Evolutionary conservation across 2,797 vertebrate genomes (phyloP).

Genomic region (Streptopelia turtur): DNA sequence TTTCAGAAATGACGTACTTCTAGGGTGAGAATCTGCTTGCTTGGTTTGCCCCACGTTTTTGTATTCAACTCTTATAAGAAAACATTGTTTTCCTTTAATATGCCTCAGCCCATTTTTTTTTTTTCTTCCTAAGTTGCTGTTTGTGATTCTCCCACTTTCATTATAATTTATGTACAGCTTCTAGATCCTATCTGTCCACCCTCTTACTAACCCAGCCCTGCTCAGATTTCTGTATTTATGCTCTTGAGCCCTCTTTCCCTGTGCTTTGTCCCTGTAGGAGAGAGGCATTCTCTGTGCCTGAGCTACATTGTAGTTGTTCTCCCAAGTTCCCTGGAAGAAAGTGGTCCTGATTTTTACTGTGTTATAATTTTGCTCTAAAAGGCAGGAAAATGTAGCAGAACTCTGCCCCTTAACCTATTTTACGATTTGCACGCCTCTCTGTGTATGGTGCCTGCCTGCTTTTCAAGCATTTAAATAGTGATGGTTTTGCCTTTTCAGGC

Average conservation of each 20-base stretch:
- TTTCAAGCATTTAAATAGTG: neutral
- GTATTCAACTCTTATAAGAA: neutral
- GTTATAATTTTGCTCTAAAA: neutral
- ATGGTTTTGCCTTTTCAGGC: neutral
- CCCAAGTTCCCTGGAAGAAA: neutral
- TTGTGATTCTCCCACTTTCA: neutral
- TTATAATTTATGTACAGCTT: neutral
- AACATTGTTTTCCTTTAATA: neutral
- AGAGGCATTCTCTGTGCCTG: neutral
- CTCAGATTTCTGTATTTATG: neutral
- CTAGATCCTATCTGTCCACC: neutral
- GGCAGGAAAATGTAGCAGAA: neutral
- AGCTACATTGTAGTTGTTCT: neutral
- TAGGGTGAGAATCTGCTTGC: neutral
- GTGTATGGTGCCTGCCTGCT: neutral
- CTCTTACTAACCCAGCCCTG: neutral
- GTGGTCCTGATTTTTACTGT: neutral
- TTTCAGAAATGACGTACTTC: neutral
- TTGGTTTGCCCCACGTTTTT: neutral
- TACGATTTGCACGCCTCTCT: neutral
- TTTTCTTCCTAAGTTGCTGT: neutral
- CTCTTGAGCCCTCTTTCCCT: neutral
- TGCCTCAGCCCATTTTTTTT: neutral
- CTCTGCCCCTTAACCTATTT: neutral
- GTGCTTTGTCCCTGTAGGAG: neutral